Evolutionary conservation across 2,113 vertebrate species (phyloP).

Genomic region (Rhinoderma darwinii): DNA sequence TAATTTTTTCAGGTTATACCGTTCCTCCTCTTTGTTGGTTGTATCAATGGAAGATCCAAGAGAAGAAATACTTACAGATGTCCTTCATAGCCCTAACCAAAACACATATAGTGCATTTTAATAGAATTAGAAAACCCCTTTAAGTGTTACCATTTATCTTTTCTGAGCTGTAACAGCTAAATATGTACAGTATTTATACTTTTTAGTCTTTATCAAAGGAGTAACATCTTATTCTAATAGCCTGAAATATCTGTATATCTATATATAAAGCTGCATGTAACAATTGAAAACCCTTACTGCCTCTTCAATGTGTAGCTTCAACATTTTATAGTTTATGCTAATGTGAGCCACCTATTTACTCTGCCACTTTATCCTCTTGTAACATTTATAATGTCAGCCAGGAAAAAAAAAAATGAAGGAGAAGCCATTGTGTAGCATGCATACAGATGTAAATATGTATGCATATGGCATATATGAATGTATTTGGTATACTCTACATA

Average conservation of each 20-base stretch:
- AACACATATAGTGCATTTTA: too few species aligned
- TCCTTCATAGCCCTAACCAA: too few species aligned
- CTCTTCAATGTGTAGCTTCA: neutral
- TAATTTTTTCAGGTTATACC: too few species aligned
- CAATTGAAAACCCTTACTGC: neutral
- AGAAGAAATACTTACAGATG: too few species aligned
- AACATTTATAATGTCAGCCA: neutral
- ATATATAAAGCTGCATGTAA: neutral
- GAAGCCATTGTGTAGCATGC: neutral
- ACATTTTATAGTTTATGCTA: constrained; percentile 5
- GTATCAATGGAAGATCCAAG: too few species aligned
- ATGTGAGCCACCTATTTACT: constrained; percentile 6
- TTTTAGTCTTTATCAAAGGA: neutral
- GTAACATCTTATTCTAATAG: neutral
- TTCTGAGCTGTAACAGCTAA: neutral
- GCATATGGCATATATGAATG: neutral
- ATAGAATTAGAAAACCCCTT: neutral
- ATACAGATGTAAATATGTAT: constrained; percentile 25
- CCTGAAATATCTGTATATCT: neutral
- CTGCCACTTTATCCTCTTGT: neutral
- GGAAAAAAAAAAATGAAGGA: neutral
- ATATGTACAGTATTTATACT: too few species aligned
- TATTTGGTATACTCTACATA: neutral
- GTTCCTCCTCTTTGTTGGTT: too few species aligned
- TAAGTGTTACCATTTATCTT: neutral